These are phyloP conservation scores for Masticophis lateralis DNA, from an alignment of 2,797 vertebrate genomes.

Conservation along the genomic window DNA sequence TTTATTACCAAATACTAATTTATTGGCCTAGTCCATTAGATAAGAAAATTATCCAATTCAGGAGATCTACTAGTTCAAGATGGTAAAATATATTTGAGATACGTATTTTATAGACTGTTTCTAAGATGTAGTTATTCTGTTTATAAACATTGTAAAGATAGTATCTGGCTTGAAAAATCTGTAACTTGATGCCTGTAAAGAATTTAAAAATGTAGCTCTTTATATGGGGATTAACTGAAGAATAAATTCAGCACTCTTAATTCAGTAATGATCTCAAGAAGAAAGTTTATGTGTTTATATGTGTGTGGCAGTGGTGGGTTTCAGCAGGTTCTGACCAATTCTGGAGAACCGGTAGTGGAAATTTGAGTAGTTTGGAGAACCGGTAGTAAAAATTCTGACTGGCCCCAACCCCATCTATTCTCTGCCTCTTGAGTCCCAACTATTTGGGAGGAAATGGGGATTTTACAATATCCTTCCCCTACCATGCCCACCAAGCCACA, in stretches of 20 bases:
- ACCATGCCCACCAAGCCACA: too few species aligned
- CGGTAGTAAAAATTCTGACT: too few species aligned
- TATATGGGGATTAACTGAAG: background rate
- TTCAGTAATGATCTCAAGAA: background rate
- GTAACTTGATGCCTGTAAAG: constrained; percentile 21
- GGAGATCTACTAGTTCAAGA: background rate
- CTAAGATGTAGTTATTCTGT: background rate
- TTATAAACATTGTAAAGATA: background rate
- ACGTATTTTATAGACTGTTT: background rate
- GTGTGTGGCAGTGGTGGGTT: background rate
- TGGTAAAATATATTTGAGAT: background rate
- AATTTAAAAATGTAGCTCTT: constrained; percentile 1
- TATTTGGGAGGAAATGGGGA: too few species aligned
- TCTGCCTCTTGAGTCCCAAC: too few species aligned
- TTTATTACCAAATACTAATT: background rate
- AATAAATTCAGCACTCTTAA: constrained; percentile 4
- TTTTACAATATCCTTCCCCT: too few species aligned
- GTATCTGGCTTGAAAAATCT: constrained; percentile 10
- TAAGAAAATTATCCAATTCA: background rate
- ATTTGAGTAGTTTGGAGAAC: too few species aligned
- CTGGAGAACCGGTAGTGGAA: too few species aligned
- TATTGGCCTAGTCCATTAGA: background rate
- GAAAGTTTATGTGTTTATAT: background rate
- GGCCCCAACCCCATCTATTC: too few species aligned
- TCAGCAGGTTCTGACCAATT: too few species aligned